Base-by-base conservation (phyloP, 2,113 vertebrate genomes). In the Albula glossodonta region DNA sequence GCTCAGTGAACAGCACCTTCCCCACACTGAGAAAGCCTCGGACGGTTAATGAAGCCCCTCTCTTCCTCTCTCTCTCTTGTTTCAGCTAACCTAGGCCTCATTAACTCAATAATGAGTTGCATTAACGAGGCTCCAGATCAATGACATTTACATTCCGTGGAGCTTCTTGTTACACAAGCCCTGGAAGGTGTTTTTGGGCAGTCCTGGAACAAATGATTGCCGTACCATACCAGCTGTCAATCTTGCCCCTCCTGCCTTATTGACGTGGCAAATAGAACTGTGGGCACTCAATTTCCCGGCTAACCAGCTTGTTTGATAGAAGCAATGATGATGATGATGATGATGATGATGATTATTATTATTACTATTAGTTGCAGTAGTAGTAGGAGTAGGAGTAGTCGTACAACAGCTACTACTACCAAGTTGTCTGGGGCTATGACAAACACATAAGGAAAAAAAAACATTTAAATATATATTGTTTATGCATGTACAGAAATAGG, bases 31-130 rank as follows among this genome's bases (percentile, higher is more conserved):
- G 60, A 22, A 11, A 22, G 70, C 41, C 60, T 70, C 63, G 22
- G 70, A 51, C 63, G n/a, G 70, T 80, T 84, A 87, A 87, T 81
- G 51, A 84, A 83, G 49, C 83, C 78, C 63, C 77, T 83, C 25
- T 60, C 41, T 50, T 78, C 56, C 87, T 80, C 84, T 83, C 83
- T 83, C 56, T 87, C 87, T 86, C 89, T 88, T 51, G 81, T 83
- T 91, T 81, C 90, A 83, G 85, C 90, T 82, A 82, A 92, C 92
- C 92, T 90, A 86, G 63, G 90, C 93, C 91, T 94, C 91, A 93
- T 94, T 94, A 94, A 91, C 92, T 90, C 84, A 41, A 90, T 93
- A 93, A 95, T 91, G 91, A 92, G 86, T 90, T 87, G 86, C 91
- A 91, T 91, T 93, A 94, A 89, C 86, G 88, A 89, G 90, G 52